Evolutionary conservation across 2,113 vertebrate genomes (phyloP).

Genomic region (Lophura nycthemera): DNA sequence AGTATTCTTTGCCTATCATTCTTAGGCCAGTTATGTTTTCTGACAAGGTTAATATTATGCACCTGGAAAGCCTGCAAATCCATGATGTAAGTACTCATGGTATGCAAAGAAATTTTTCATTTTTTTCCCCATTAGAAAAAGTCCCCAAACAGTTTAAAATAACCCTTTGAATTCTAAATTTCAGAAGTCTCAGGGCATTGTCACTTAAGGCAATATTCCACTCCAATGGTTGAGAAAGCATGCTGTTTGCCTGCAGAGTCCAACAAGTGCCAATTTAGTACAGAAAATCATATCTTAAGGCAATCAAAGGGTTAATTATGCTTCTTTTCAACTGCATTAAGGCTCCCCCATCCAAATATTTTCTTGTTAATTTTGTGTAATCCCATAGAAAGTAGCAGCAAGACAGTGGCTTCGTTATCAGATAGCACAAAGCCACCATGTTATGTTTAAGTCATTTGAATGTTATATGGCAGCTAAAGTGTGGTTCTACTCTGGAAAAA

Average conservation of each 20-base stretch:
- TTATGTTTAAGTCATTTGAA: slow-evolving; percentile 7
- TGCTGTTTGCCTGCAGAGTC: neutral
- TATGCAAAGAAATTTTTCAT: slow-evolving; percentile 8
- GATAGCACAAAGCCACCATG: slow-evolving; percentile 30
- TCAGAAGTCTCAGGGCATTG: slow-evolving; percentile 33
- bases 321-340: slow-evolving; percentile 55
- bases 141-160: neutral
- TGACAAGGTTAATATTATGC: neutral
- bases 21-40: neutral
- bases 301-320: slow-evolving; percentile 62
- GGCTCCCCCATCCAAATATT: slow-evolving; percentile 41
- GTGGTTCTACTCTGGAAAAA: neutral
- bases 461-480: neutral
- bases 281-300: slow-evolving; percentile 58
- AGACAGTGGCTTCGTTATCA: neutral
- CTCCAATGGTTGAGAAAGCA: neutral
- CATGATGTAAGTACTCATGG: neutral
- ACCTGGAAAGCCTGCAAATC: neutral
- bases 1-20: neutral
- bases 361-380: slow-evolving; percentile 10
- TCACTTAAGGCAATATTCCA: slow-evolving; percentile 65
- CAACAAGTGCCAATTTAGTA: slow-evolving; percentile 13
- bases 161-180: slow-evolving; percentile 52
- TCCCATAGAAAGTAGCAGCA: slow-evolving; percentile 39
- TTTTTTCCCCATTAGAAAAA: slow-evolving; percentile 23